Evolutionary conservation across 2,113 vertebrate species (phyloP).

Genomic region (Sula dactylatra): DNA sequence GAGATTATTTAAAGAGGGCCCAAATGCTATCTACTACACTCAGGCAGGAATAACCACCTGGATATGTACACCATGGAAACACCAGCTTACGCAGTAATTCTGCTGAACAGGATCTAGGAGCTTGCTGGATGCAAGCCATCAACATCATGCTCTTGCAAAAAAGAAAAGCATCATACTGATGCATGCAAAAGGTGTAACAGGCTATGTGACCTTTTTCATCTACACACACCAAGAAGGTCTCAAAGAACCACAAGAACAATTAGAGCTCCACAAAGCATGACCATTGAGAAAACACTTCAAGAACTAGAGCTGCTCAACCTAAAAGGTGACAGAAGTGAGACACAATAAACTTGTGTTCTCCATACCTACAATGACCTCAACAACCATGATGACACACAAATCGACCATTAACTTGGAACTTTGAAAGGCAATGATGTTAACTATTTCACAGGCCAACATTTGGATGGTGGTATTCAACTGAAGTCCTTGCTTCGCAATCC

Average conservation of each 20-base stretch:
- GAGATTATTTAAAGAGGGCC: background rate
- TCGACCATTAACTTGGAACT: background rate
- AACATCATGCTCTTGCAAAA: background rate
- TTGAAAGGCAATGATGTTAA: background rate
- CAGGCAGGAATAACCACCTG: background rate
- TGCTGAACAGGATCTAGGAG: background rate
- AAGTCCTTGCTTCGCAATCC: background rate
- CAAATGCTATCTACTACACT: background rate
- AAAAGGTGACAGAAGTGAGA: background rate
- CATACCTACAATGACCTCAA: background rate
- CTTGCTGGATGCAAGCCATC: background rate
- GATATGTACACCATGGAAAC: background rate
- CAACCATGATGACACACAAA: rapidly evolving
- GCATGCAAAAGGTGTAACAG: background rate
- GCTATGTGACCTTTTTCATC: background rate
- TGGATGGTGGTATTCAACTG: background rate
- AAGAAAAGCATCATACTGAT: background rate
- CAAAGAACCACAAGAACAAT: background rate
- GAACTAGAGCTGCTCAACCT: background rate
- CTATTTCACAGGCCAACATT: background rate
- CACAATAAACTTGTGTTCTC: background rate
- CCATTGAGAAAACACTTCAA: background rate
- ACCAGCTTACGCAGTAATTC: rapidly evolving
- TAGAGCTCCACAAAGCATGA: background rate
- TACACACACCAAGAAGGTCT: background rate